phyloP scores from a whole-genome alignment of 2,113 vertebrate species.

The Aptenodytes forsteri region DNA sequence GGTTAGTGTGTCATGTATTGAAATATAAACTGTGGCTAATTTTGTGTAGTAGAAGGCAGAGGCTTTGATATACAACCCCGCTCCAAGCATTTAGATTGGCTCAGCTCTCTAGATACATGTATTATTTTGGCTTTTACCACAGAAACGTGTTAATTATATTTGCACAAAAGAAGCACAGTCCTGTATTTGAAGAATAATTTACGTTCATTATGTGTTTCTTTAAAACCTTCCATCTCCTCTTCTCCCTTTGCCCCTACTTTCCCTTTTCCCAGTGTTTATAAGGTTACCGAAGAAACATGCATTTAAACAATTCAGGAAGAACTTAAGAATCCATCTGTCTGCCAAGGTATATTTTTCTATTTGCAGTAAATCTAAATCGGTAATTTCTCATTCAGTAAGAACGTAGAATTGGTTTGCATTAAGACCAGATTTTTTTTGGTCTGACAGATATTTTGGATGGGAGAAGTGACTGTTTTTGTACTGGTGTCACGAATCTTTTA shows the following conservation, averaged over 20 bases:
- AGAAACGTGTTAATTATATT: not conserved
- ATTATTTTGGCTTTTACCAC: not conserved
- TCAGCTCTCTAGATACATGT: not conserved
- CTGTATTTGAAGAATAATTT: conserved; percentile 20
- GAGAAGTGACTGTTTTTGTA: not conserved
- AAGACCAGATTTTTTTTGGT: not conserved
- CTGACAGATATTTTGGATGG: not conserved
- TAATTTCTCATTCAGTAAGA: not conserved
- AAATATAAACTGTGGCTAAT: not conserved
- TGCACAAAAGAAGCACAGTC: not conserved
- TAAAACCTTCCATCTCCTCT: conserved; percentile 55
- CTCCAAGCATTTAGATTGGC: conserved; percentile 49
- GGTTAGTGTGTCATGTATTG: not conserved
- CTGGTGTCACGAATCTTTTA: not conserved
- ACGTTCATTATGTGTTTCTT: conserved; percentile 7
- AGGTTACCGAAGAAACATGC: conserved; percentile 63
- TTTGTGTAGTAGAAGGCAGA: not conserved
- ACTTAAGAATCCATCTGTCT: conserved; percentile 42
- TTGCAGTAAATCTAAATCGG: not conserved
- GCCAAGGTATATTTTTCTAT: conserved; percentile 55
- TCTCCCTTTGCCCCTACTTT: not conserved
- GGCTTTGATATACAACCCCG: not conserved
- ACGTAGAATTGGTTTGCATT: not conserved
- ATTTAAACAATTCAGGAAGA: conserved; percentile 64
- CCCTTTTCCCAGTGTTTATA: conserved; percentile 59